These are phyloP conservation scores for Rhagophthalmus giganteus DNA, from an alignment of 2,888 invertebrate genomes.

Conservation along the genomic window DNA sequence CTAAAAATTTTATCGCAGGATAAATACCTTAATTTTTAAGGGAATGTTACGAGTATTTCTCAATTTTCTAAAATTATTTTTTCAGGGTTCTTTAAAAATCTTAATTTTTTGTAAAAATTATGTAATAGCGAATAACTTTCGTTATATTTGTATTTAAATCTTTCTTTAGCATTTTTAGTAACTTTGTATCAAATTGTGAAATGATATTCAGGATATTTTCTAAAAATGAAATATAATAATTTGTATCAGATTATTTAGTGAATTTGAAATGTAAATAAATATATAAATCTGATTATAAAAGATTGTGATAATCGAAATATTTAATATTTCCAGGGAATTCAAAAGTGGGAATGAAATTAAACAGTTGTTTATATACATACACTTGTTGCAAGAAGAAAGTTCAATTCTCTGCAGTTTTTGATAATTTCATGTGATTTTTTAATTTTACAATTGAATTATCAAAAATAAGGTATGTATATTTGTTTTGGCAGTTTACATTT, in stretches of 20 bases:
- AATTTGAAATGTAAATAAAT: slow-evolving; percentile 35
- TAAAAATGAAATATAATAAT: no score
- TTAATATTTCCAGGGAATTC: slow-evolving; percentile 37
- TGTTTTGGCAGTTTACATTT: slow-evolving; percentile 37
- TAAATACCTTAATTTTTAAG: slow-evolving; percentile 9
- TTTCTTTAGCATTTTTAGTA: no score
- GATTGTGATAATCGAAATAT: slow-evolving; percentile 36
- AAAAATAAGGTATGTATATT: slow-evolving; percentile 24
- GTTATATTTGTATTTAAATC: no score
- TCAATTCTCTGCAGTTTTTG: no score
- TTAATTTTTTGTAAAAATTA: neutral
- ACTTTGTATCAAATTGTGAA: no score
- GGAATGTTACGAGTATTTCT: slow-evolving; percentile 10
- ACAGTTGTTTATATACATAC: no score
- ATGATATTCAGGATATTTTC: no score
- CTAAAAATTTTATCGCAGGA: slow-evolving; percentile 16
- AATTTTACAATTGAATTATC: no score
- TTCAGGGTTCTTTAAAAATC: slow-evolving; percentile 5
- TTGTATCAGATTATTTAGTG: slow-evolving; percentile 7
- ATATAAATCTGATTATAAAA: slow-evolving; percentile 37
- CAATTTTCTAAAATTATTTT: slow-evolving; percentile 4
- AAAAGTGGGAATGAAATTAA: slow-evolving; percentile 17
- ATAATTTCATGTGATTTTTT: no score
- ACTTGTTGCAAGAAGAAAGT: no score
- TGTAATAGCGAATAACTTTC: no score